A percentile compares a stretch with the other conserved stretches of the same genome.
These are phyloP conservation scores for Python bivittatus DNA, from an alignment of 2,113 vertebrate species.

Conservation along the genomic window DNA sequence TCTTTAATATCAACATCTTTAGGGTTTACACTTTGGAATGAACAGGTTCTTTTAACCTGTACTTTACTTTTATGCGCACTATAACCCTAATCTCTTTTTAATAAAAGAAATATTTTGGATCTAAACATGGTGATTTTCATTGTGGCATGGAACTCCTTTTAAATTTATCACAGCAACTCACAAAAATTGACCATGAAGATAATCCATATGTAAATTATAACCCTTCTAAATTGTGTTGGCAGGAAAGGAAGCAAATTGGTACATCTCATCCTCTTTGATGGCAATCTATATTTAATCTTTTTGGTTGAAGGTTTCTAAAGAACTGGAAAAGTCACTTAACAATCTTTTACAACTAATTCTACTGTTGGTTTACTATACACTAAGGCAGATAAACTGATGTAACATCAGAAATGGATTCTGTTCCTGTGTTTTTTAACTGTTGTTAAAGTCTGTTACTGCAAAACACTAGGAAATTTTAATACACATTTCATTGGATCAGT, in stretches of 20 bases:
- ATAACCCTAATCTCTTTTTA: neutral
- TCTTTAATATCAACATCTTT: slow-evolving; percentile 46
- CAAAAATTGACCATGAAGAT: neutral
- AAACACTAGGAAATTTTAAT: neutral
- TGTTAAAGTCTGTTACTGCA: neutral
- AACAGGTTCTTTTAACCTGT: slow-evolving; percentile 5
- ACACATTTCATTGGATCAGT: neutral
- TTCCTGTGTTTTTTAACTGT: neutral
- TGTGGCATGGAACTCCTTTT: neutral
- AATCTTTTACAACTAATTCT: neutral
- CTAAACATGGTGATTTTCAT: neutral
- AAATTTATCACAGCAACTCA: neutral
- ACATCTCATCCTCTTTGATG: neutral
- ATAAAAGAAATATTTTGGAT: neutral
- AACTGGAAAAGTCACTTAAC: neutral
- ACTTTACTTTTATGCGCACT: neutral
- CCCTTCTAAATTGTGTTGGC: neutral
- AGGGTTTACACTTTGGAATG: slow-evolving; percentile 48
- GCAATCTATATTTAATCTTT: neutral
- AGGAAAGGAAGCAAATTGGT: neutral
- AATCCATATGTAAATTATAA: neutral
- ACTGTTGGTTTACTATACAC: neutral
- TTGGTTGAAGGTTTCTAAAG: neutral
- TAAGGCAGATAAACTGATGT: neutral
- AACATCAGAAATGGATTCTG: neutral